Base-by-base conservation (phyloP, 2,888 invertebrate genomes). In the Nasonia oneida region DNA sequence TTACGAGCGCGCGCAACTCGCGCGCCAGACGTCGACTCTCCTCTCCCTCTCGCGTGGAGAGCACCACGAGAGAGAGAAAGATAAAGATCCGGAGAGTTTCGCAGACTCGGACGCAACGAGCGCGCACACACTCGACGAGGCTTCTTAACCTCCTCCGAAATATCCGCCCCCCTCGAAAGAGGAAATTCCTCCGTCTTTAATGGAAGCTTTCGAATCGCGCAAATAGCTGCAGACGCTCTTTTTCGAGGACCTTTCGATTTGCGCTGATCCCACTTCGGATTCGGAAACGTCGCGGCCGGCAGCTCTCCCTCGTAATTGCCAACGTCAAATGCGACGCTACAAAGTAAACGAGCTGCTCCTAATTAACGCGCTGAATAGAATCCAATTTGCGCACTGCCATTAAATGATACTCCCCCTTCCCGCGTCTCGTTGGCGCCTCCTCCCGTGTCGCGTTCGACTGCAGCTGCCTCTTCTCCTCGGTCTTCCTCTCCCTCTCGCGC, bases 1-100 rank as follows among this genome's bases (percentile, higher is more conserved):
- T 93, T 93, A 93, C 93, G 93, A 93, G 87, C 92, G 91, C 91
- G 90, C 90, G 91, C 91, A 91, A 92, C 92, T 92, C 91, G 90
- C 92, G 90, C 92, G 91, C 91, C 91, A 91, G 91, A 91, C 91
- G 91, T 84, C 86, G 74, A 91, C 87, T 75, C 53, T 61, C 57
- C n/a, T 61, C 23, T 47, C 53, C 8, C 67, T 70, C 71, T 37
- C 39, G 73, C 23, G 39, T 61, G 18, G 29, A 29, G 29, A 29
- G 29, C 29, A 29, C 29, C 29, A 29, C 29, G 29, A 15, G 42
- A n/a, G 23, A 80, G 80, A 80, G 77, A 29, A 39, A 84, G 75
- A 75, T 50, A 76, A 89, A 89, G 87, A 83, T 42, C 70, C 71
- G 29, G 71, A 78, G 77, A 67, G 23, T 75, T 79, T 79, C 67